These are phyloP conservation scores for Schizopygopsis pylzovi DNA, from an alignment of 2,797 vertebrate species.

Conservation along the genomic window DNA sequence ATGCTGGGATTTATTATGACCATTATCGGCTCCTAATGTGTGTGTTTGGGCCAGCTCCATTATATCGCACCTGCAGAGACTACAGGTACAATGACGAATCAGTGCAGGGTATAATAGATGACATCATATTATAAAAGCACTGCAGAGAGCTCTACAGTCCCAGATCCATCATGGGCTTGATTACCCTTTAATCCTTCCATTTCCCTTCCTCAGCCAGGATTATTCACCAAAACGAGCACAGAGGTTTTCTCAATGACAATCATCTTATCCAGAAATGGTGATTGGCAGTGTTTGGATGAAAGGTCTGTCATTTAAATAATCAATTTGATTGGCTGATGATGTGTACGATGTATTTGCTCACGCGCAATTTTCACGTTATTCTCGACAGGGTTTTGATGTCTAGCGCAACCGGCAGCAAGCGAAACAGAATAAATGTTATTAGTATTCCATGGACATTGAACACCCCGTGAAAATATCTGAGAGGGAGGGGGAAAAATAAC, in stretches of 20 bases:
- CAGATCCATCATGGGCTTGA: conserved; percentile 52
- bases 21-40: conserved; percentile 40
- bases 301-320: conserved; percentile 36
- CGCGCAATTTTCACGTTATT: not conserved
- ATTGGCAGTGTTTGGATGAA: conserved; percentile 49
- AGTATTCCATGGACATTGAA: conserved; percentile 51
- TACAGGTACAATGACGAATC: conserved; percentile 29
- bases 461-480: conserved; percentile 49
- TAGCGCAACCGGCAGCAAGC: conserved; percentile 11
- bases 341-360: conserved; percentile 1
- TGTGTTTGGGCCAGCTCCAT: conserved; percentile 41
- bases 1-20: conserved; percentile 29
- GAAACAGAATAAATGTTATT: conserved; percentile 49
- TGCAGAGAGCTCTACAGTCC: conserved; percentile 15
- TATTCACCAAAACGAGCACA: conserved; percentile 51
- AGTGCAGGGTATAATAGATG: conserved; percentile 15
- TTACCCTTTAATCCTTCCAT: conserved; percentile 56
- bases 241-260: conserved; percentile 52
- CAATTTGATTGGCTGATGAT: conserved; percentile 25
- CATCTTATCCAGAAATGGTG: conserved; percentile 47
- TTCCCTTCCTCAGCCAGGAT: conserved; percentile 36
- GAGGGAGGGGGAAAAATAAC: conserved; percentile 21
- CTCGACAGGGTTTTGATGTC: conserved; percentile 21
- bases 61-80: conserved; percentile 41
- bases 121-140: conserved; percentile 25